Percentiles rank a stretch among this genome's conserved stretches.
Evolutionary conservation across 1,140 invertebrate species (phyloP).

Genomic region (Lucilia sericata): DNA sequence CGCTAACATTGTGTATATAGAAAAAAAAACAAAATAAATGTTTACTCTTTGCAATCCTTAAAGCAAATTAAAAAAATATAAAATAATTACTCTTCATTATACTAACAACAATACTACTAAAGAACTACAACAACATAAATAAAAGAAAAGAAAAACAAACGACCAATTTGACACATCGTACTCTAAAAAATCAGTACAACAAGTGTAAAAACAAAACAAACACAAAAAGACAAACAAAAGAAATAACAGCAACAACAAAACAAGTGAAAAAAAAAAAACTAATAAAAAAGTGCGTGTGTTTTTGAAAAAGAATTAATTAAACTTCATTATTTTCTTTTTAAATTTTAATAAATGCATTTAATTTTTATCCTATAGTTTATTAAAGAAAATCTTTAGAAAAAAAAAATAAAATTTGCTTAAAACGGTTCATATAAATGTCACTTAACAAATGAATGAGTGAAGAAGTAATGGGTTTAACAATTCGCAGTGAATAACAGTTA

Average conservation of each 20-base stretch:
- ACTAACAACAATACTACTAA: too few relatives aligned
- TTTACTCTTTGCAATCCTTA: too few relatives aligned
- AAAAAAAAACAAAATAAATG: too few relatives aligned
- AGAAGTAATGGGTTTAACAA: too few relatives aligned
- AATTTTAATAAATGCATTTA: too few relatives aligned
- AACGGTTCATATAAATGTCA: background rate
- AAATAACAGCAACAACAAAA: background rate
- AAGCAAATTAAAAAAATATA: too few relatives aligned
- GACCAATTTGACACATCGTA: conserved; percentile 16
- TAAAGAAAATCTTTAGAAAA: background rate
- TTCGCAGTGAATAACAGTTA: too few relatives aligned
- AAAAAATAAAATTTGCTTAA: background rate
- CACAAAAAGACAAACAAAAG: background rate
- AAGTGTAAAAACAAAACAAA: background rate
- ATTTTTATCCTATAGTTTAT: too few relatives aligned
- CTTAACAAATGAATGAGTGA: background rate
- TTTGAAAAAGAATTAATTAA: background rate
- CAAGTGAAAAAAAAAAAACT: background rate
- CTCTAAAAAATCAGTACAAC: background rate
- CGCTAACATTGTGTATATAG: too few relatives aligned
- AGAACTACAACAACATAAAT: background rate
- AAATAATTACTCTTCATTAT: too few relatives aligned
- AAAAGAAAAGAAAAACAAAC: background rate
- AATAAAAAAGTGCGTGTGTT: background rate
- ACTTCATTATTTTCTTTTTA: too few relatives aligned